Base-by-base conservation (phyloP, 2,888 invertebrate species). In the Tetragonisca angustula region DNA sequence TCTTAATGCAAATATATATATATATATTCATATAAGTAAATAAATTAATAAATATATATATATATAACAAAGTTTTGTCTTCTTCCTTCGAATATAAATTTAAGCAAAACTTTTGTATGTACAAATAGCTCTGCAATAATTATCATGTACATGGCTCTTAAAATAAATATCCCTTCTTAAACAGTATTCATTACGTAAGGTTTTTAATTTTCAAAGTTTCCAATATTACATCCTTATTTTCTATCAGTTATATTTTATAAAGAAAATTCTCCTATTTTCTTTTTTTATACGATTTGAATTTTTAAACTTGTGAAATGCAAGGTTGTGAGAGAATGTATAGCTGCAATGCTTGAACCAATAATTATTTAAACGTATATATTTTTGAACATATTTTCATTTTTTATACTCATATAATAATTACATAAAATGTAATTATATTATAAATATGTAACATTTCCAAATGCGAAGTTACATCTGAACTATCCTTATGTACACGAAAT, bases 401-500 rank as follows among this genome's bases (percentile, higher is more conserved):
- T 85, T 85, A 85, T 81, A 52, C 68, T 81, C 70, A 62, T 81
- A 85, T 79, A 76, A 81, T 85, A 85, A 81, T 79, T 65, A 81
- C 81, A 81, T 64, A 81, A 76, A 67, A 76, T 74, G 54, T 85
- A 81, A 85, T 86, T 43, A 70, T 79, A 73, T 88, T 83, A 75
- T 88, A 87, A 89, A 90, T 87, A 90, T 80, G 69, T 80, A 88
- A 90, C 83, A 87, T 79, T 80, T 79, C 65, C 70, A 62, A 80
- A 81, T 83, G 76, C 36, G 65, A 80, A 84, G 79, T 83, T 79
- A 82, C 74, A 75, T 64, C 61, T 83, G 81, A 88, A 74, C 80
- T 90, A 87, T 81, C 78, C 75, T 88, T 89, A 89, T 89, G 83
- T 89, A 89, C 89, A 89, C 24, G 78, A 79, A 71, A 84, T 85